phyloP scores from a whole-genome alignment of 2,797 vertebrate genomes.

The Mormyrops boulengeri region DNA sequence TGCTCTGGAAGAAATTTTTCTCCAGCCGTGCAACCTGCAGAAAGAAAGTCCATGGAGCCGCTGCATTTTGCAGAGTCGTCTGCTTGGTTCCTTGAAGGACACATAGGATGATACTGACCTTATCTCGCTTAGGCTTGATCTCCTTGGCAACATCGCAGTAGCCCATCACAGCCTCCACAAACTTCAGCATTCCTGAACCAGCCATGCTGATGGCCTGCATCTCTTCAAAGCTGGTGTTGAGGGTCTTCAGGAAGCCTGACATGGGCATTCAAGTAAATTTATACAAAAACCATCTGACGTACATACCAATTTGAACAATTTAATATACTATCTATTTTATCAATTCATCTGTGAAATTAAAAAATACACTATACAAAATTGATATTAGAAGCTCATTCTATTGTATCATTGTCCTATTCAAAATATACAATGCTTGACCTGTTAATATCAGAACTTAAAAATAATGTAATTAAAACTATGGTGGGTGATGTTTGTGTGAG shows the following conservation, averaged over 20 bases:
- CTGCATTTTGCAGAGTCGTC: neutral
- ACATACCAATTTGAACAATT: neutral
- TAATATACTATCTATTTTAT: neutral
- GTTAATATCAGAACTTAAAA: neutral
- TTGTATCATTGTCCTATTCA: neutral
- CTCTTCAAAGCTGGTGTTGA: conserved; percentile 77
- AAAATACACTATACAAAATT: neutral
- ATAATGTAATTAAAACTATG: neutral
- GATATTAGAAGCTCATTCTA: neutral
- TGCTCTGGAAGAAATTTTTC: conserved; percentile 78
- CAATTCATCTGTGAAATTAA: neutral
- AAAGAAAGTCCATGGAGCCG: neutral
- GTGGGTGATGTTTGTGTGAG: neutral
- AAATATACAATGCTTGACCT: neutral
- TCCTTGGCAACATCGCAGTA: conserved; percentile 85
- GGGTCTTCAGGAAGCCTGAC: conserved; percentile 73
- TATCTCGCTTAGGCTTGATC: conserved; percentile 90
- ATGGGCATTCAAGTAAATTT: neutral
- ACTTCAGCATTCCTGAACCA: conserved; percentile 90
- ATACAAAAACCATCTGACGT: neutral
- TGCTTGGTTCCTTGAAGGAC: neutral
- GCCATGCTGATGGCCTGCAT: conserved; percentile 94
- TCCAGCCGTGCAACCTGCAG: conserved; percentile 81
- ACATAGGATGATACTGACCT: conserved; percentile 59
- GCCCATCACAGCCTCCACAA: conserved; percentile 87